Conservation (phyloP, 2,888 invertebrate species). For the Dyspetes luteomarginatus region DNA sequence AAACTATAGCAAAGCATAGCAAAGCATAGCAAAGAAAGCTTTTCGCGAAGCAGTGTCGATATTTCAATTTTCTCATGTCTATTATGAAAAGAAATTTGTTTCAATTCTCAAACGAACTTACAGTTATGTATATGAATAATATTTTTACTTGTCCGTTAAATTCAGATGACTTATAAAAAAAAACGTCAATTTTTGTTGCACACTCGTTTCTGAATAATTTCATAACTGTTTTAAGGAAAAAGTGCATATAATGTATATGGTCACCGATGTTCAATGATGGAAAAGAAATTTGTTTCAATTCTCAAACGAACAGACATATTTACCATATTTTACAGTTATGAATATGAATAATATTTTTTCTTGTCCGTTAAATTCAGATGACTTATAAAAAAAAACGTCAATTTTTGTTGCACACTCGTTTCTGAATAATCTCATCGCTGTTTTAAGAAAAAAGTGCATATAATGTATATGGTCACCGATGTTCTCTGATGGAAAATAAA, state of each 20-base stretch:
- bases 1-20: neutral
- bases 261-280: conserved; percentile 29
- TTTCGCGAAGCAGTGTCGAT: neutral
- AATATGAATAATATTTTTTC: neutral
- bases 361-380: neutral
- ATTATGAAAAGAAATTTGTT: neutral
- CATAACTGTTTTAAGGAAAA: conserved; percentile 1
- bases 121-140: neutral
- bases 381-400: neutral
- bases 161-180: neutral
- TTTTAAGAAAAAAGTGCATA: neutral
- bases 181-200: neutral
- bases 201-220: conserved; percentile 5
- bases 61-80: neutral
- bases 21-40: neutral
- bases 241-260: neutral
- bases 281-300: neutral
- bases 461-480: conserved; percentile 16
- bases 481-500: neutral
- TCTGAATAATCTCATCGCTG: conserved; percentile 17
- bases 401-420: neutral
- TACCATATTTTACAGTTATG: neutral
- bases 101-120: neutral
- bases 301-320: neutral
- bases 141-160: neutral